These are phyloP conservation scores for Myanophis thanlyinensis DNA, from an alignment of 2,113 vertebrate species.

Conservation along the genomic window DNA sequence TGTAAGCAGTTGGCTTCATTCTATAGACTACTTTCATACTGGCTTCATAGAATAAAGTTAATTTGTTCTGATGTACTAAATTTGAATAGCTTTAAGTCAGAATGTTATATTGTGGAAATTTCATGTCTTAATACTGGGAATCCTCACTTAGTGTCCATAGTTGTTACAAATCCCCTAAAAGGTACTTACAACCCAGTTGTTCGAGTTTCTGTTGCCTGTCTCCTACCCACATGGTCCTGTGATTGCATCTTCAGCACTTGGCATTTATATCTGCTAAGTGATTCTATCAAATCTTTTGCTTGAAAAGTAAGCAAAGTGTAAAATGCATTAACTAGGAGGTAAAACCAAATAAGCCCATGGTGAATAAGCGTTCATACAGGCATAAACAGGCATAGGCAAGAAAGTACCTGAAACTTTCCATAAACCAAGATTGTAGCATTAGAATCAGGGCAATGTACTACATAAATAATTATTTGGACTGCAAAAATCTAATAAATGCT, in stretches of 20 bases:
- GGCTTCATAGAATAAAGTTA: neutral
- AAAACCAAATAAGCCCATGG: neutral
- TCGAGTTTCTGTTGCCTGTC: neutral
- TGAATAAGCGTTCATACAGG: neutral
- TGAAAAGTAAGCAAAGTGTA: neutral
- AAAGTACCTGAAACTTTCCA: neutral
- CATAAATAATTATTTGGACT: neutral
- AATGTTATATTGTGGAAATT: too few relatives aligned
- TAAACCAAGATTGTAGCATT: neutral
- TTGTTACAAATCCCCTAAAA: neutral
- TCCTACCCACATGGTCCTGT: neutral
- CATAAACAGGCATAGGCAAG: neutral
- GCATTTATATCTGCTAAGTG: neutral
- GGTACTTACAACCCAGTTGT: neutral
- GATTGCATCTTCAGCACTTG: too few relatives aligned
- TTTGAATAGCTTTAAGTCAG: neutral
- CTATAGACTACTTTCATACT: neutral
- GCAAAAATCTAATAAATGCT: neutral
- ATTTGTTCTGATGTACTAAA: neutral
- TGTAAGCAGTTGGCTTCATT: neutral
- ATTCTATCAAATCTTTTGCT: neutral
- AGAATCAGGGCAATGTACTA: neutral
- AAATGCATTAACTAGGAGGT: neutral
- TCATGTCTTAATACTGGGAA: neutral
- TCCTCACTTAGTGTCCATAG: neutral